Percentiles rank a stretch among this genome's conserved stretches.
phyloP scores from a whole-genome alignment of 2,888 invertebrate species.

The Flabesymbios commensalis region DNA sequence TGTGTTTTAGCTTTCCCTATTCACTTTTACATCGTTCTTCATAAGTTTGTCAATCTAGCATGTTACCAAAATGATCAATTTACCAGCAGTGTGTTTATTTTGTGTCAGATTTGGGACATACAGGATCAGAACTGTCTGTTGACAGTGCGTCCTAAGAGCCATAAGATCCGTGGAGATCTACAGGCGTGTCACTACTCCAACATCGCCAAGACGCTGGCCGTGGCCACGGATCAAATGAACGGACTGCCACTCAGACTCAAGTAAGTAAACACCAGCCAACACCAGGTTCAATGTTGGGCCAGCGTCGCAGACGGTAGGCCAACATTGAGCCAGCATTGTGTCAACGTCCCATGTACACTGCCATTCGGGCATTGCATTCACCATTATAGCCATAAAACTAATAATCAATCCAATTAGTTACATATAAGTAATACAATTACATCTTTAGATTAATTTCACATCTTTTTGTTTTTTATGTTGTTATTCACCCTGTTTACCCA shows the following conservation, averaged over 20 bases:
- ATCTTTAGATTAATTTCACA: neutral
- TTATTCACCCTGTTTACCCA: no score
- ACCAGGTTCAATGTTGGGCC: no score
- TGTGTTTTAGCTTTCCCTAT: no score
- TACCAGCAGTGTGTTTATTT: neutral
- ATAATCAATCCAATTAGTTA: neutral
- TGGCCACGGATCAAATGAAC: conserved; percentile 61
- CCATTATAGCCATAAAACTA: neutral
- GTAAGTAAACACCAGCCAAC: conserved; percentile 38
- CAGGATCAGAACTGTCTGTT: conserved; percentile 60
- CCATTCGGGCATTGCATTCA: neutral
- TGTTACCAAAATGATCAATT: no score
- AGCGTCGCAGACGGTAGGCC: no score
- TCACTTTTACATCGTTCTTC: no score
- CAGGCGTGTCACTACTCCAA: conserved; percentile 60
- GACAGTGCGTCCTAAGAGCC: conserved; percentile 60
- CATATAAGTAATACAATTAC: neutral
- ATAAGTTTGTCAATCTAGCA: no score
- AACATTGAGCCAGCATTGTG: no score
- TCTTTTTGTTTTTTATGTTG: no score
- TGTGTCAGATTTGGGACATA: conserved; percentile 59
- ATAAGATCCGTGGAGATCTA: conserved; percentile 61
- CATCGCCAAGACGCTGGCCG: conserved; percentile 51
- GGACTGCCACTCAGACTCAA: conserved; percentile 54
- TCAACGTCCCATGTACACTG: no score